Base-by-base conservation (phyloP, 1,140 invertebrate genomes). In the Eriocheir sinensis region DNA sequence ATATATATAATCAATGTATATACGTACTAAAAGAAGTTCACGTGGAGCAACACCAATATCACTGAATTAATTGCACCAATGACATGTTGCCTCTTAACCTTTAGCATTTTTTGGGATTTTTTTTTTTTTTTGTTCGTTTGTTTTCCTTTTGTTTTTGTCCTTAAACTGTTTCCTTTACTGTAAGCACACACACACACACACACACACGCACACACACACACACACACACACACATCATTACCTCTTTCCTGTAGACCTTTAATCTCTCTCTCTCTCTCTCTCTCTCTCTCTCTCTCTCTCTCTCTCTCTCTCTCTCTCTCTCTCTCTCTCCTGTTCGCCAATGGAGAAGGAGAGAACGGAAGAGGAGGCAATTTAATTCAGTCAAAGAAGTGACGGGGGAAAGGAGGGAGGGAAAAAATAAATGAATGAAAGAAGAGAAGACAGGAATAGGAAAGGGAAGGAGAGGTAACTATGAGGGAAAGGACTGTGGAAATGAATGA, bases 221-320 rank as follows among this genome's bases (percentile, higher is more conserved):
- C 4, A n/a, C 60, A 72, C 0, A 72, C 60, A 72, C 60, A 72
- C 44, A 48, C 27, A 6, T 27, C 53, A 21, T 21, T 72, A 9
- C 21, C 21, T 15, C 53, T 27, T 21, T 27, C 53, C n/a, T n/a
- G n/a, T n/a, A n/a, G n/a, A n/a, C n/a, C n/a, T n/a, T n/a, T n/a
- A 21, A 9, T 72, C 53, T 72, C 53, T 72, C 53, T 72, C 53
- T 72, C 53, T 72, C 53, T 72, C 53, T 72, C 53, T 72, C 53
- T 72, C 53, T 72, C 53, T 72, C 53, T 72, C 53, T 72, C 53
- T 72, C 53, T 72, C 53, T 72, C 53, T 72, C 53, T 72, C 53
- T 72, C 53, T 72, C 60, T 72, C 60, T 72, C 60, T 72, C 60
- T 72, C 60, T 72, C 60, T 72, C 60, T 72, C 9, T 21, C 12